Base-by-base conservation (phyloP, 2,797 vertebrate species). In the Diceros bicornis region DNA sequence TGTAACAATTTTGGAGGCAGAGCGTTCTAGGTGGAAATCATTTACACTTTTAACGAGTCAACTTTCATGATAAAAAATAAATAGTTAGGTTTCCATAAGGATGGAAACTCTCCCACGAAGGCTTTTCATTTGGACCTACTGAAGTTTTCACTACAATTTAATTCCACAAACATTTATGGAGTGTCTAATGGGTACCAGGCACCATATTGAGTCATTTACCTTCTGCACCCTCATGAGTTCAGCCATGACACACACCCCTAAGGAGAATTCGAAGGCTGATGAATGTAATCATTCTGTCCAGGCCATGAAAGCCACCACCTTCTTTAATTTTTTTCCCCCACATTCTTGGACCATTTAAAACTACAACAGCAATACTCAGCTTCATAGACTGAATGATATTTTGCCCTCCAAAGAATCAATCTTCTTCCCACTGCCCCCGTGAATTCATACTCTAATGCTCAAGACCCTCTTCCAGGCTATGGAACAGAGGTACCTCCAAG, bases 341-440 rank as follows among this genome's bases (percentile, higher is more conserved):
- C 27, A 50, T 91, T 96, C 75, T 55, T 55, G n/a, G 23, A 79
- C 57, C 11, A n/a, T 52, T n/a, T 78, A 77, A 82, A 86, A 50
- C n/a, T 13, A 16, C 7, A 21, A 3, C 6, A n/a, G 29, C 57
- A 69, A 44, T 47, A 90, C 21, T 55, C 44, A 18, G 29, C 27
- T 78, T 86, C 59, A 52, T 0, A 75, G 66, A 41, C 8, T 71
- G 59, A 75, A 52, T 6, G 47, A 18, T 32, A 61, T 18, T 79
- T 68, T 78, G 32, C 4, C 21, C 17, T 12, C 13, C 3, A 55
- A 78, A 61, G 41, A 37, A 7, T 32, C 10, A 7, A 62, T 77
- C 29, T 61, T 72, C 32, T 29, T 77, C 7, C 23, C 7, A 32
- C 1, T 20, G 7, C 18, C 20, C 13, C 32, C 18, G 6, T 4